Evolutionary conservation across 1,140 invertebrate genomes (phyloP).

Genomic region (Anoplophora glabripennis): DNA sequence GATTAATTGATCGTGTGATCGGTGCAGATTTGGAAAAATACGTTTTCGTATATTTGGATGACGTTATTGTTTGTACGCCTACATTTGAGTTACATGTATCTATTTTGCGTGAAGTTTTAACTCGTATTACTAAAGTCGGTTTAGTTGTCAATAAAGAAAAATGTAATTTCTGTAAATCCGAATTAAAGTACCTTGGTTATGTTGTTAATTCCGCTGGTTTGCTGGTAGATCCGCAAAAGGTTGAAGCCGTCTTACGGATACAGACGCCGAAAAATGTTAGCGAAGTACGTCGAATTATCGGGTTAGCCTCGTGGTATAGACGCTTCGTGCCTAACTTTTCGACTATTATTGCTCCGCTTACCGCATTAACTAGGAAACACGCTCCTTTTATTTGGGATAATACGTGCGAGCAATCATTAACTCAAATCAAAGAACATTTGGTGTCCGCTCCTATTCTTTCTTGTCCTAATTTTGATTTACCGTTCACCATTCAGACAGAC

Average conservation of each 20-base stretch:
- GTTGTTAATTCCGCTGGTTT: constrained; percentile 40
- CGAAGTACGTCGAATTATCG: constrained; percentile 49
- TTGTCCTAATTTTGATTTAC: constrained; percentile 27
- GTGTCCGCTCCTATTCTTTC: constrained; percentile 26
- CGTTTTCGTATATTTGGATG: constrained; percentile 40
- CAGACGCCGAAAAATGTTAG: constrained; percentile 39
- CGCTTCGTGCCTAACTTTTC: constrained; percentile 44
- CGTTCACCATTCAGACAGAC: constrained; percentile 25
- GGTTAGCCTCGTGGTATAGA: constrained; percentile 47
- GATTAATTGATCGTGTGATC: constrained; percentile 41
- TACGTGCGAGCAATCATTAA: constrained; percentile 17
- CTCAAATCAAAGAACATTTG: constrained; percentile 15
- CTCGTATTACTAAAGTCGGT: constrained; percentile 27
- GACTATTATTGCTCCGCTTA: constrained; percentile 34
- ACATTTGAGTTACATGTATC: constrained; percentile 30
- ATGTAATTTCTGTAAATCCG: constrained; percentile 38
- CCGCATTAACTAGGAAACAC: constrained; percentile 26
- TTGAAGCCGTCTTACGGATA: constrained; percentile 39
- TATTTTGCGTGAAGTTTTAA: constrained; percentile 33
- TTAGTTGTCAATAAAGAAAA: constrained; percentile 43
- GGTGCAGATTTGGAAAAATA: constrained; percentile 23
- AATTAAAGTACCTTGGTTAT: constrained; percentile 42
- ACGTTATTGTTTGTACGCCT: constrained; percentile 30
- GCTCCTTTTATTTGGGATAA: constrained; percentile 14
- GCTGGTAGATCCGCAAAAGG: constrained; percentile 47